A percentile compares a stretch with the other conserved stretches of the same genome.
These are phyloP conservation scores for Sisyra terminalis DNA, from an alignment of 2,888 invertebrate genomes.

Conservation along the genomic window DNA sequence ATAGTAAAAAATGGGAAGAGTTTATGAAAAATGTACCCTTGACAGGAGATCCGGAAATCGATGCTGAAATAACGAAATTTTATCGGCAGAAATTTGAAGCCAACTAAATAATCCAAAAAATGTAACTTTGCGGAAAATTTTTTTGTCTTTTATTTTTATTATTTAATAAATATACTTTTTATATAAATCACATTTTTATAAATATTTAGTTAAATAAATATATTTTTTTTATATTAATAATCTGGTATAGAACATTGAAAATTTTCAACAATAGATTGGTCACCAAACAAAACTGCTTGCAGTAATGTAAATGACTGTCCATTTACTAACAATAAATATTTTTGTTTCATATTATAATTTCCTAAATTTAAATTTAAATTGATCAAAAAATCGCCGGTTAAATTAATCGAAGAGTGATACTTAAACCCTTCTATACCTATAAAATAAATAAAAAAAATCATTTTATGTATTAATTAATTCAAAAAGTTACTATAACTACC, in stretches of 20 bases:
- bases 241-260: background rate
- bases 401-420: constrained; percentile 21
- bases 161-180: background rate
- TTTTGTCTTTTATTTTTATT: background rate
- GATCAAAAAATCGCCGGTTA: constrained; percentile 22
- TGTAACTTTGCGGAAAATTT: background rate
- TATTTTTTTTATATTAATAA: constrained; percentile 16
- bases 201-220: constrained; percentile 6
- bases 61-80: constrained; percentile 32
- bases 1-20: constrained; percentile 15
- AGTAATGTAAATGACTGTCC: constrained; percentile 24
- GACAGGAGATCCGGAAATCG: constrained; percentile 31
- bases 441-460: constrained; percentile 9
- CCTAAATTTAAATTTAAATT: constrained; percentile 20
- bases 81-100: constrained; percentile 22
- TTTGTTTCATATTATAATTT: constrained; percentile 15
- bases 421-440: constrained; percentile 29
- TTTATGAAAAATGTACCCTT: constrained; percentile 26
- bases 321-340: constrained; percentile 23
- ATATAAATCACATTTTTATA: constrained; percentile 12
- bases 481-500: constrained; percentile 17
- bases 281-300: constrained; percentile 28
- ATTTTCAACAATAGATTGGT: constrained; percentile 20
- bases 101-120: constrained; percentile 10
- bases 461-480: background rate